These are phyloP conservation scores for Eristalinus sepulchralis DNA, from an alignment of 2,888 invertebrate genomes.

Conservation along the genomic window DNA sequence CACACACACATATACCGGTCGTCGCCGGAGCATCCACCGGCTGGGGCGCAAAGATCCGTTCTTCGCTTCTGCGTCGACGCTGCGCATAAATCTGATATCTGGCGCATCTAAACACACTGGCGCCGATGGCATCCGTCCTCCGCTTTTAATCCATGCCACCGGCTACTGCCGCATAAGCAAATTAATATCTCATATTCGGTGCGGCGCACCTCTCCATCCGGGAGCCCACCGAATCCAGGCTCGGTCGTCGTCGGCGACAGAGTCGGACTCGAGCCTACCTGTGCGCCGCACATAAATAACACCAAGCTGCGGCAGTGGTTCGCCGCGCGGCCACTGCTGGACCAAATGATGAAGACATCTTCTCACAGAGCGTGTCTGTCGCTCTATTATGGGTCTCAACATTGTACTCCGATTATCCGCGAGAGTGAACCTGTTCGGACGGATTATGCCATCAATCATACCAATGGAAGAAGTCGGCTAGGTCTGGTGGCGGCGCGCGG, in stretches of 20 bases:
- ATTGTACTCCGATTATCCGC: constrained; percentile 71
- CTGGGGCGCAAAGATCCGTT: neutral
- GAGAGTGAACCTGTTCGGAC: constrained; percentile 66
- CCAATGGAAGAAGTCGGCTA: constrained; percentile 32
- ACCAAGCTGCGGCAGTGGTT: constrained; percentile 46
- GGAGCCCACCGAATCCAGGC: constrained; percentile 59
- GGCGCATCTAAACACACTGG: constrained; percentile 66
- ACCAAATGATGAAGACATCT: constrained; percentile 71
- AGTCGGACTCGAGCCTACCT: constrained; percentile 45
- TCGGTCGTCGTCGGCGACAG: neutral
- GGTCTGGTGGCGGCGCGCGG: neutral
- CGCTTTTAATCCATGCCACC: constrained; percentile 45
- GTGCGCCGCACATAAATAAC: constrained; percentile 64
- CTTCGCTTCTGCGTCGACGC: neutral
- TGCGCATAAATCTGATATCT: constrained; percentile 23
- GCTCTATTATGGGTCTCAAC: constrained; percentile 70
- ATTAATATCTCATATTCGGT: constrained; percentile 68
- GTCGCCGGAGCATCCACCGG: neutral
- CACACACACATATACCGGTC: constrained; percentile 8
- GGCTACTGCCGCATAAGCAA: constrained; percentile 65
- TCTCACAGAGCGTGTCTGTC: constrained; percentile 71
- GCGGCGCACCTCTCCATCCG: constrained; percentile 36
- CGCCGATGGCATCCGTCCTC: constrained; percentile 59
- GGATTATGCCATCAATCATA: constrained; percentile 69
- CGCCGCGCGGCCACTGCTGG: constrained; percentile 32